Percentiles rank a stretch among this genome's conserved stretches.
phyloP scores from a whole-genome alignment of 2,888 invertebrate genomes.

The Trimorus sp. region DNA sequence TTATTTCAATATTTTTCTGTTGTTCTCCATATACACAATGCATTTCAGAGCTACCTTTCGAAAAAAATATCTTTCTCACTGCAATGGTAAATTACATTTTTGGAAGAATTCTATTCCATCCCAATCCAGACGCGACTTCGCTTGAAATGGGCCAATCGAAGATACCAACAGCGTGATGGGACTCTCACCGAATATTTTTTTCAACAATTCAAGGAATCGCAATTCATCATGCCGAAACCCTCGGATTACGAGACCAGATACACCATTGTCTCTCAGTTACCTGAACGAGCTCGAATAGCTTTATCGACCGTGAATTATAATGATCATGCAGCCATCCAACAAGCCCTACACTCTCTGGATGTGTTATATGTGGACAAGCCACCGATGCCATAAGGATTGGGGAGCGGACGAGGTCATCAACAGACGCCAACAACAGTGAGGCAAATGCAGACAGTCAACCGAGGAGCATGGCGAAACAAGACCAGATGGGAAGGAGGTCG shows the following conservation, averaged over 20 bases:
- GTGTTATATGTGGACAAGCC: background rate
- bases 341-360: background rate
- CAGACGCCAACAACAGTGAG: too few relatives aligned
- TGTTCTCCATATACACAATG: too few relatives aligned
- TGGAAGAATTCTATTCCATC: background rate
- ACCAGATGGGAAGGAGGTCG: too few relatives aligned
- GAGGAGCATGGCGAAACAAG: too few relatives aligned
- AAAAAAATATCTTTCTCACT: too few relatives aligned
- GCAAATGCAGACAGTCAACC: too few relatives aligned
- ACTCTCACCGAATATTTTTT: conserved; percentile 4
- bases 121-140: background rate
- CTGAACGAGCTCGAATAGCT: conserved; percentile 7
- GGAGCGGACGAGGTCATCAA: too few relatives aligned
- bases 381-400: too few relatives aligned
- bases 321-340: background rate
- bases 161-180: background rate
- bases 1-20: too few relatives aligned
- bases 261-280: conserved; percentile 36
- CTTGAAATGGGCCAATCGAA: background rate
- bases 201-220: background rate
- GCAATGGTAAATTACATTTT: too few relatives aligned
- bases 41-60: too few relatives aligned
- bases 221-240: conserved; percentile 31
- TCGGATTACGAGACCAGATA: conserved; percentile 7
- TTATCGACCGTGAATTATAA: background rate